Evolutionary conservation across 2,888 invertebrate genomes (phyloP).

Genomic region (Pheosia tremula): DNA sequence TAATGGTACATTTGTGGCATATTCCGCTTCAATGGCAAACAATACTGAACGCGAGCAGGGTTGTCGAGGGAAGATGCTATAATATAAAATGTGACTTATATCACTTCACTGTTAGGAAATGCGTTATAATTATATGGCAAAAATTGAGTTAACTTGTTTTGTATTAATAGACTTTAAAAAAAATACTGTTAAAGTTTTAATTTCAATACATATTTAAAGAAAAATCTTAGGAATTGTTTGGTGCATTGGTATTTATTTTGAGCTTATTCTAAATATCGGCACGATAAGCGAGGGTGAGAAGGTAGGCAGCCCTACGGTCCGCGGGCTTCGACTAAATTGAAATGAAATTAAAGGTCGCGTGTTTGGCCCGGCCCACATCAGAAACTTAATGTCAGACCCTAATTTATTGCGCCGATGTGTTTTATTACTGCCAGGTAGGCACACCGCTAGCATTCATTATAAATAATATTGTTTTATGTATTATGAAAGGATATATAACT

Average conservation of each 20-base stretch:
- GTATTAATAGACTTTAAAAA: no score
- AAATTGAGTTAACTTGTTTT: no score
- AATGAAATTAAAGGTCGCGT: slow-evolving; percentile 1
- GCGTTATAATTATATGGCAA: no score
- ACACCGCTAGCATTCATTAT: not conserved
- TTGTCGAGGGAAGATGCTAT: not conserved
- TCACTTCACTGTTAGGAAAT: no score
- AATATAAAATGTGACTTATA: no score
- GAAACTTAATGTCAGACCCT: not conserved
- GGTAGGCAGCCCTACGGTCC: not conserved
- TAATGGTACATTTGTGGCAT: not conserved
- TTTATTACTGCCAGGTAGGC: not conserved
- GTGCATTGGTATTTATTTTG: no score
- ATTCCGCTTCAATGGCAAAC: not conserved
- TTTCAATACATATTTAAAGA: no score
- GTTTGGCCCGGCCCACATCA: not conserved
- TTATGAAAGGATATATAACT: no score
- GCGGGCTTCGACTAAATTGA: not conserved
- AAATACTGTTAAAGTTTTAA: no score
- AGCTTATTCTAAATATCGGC: not conserved
- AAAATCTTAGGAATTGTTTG: no score
- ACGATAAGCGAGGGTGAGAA: not conserved
- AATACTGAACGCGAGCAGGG: not conserved
- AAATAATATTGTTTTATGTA: no score
- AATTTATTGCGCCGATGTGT: not conserved